Evolutionary conservation across 2,888 invertebrate genomes (phyloP).

Genomic region (Drosophila neonasuta): DNA sequence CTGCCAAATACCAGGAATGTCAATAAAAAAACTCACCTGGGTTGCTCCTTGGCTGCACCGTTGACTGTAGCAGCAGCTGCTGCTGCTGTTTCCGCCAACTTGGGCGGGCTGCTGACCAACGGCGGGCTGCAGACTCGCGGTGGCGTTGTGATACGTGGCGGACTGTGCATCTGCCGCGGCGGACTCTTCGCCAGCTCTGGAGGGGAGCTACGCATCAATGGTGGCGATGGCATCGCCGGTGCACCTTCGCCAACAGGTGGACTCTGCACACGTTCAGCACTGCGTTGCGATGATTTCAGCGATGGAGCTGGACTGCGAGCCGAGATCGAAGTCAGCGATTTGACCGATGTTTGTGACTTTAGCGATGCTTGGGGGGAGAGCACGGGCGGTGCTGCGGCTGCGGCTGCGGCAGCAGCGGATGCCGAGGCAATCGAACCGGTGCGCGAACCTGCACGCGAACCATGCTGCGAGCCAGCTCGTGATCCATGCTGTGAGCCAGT

Average conservation of each 20-base stretch:
- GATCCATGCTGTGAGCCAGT: constrained; percentile 54
- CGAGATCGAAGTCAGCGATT: constrained; percentile 58
- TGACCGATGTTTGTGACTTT: constrained; percentile 56
- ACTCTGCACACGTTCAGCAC: constrained; percentile 65
- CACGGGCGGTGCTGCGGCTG: constrained; percentile 18
- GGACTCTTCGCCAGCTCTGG: constrained; percentile 65
- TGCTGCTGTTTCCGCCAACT: constrained; percentile 63
- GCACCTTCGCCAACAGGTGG: constrained; percentile 76
- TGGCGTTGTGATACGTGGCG: constrained; percentile 76
- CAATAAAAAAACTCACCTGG: constrained; percentile 43
- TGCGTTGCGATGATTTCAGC: constrained; percentile 64
- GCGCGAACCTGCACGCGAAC: constrained; percentile 73
- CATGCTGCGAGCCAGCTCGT: constrained; percentile 61
- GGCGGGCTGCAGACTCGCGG: constrained; percentile 78
- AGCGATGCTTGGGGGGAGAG: constrained; percentile 75
- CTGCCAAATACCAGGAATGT: too few species aligned
- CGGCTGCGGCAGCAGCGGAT: constrained; percentile 26
- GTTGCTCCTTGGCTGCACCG: constrained; percentile 28
- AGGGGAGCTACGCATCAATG: constrained; percentile 75
- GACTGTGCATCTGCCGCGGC: constrained; percentile 76
- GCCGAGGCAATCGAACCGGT: constrained; percentile 73
- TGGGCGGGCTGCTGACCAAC: constrained; percentile 77
- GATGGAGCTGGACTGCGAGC: constrained; percentile 72
- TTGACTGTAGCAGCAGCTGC: constrained; percentile 52
- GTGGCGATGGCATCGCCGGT: constrained; percentile 78